Percentiles rank a stretch among this genome's conserved stretches.
Evolutionary conservation across 1,140 invertebrate genomes (phyloP).

Genomic region (Zophobas morio): DNA sequence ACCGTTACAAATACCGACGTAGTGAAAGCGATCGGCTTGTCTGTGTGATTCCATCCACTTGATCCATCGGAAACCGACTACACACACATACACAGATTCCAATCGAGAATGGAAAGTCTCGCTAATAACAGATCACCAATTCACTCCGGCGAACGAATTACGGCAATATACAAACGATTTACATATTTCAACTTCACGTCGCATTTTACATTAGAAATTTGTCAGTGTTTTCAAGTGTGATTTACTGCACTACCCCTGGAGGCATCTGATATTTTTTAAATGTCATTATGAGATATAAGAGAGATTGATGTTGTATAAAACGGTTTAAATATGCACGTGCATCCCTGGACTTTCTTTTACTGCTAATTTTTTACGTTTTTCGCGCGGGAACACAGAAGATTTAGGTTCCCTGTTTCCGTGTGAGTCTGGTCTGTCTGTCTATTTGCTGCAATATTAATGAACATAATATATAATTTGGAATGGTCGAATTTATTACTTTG

Average conservation of each 20-base stretch:
- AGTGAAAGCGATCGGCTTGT: constrained; percentile 41
- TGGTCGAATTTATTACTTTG: no score
- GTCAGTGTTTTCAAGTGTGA: constrained; percentile 31
- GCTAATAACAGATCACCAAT: constrained; percentile 47
- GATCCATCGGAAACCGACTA: constrained; percentile 22
- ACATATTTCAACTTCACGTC: constrained; percentile 46
- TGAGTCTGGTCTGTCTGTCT: no score
- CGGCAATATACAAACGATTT: constrained; percentile 25
- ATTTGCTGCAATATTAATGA: no score
- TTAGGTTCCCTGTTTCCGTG: no score
- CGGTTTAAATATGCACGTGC: no score
- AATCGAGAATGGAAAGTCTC: constrained; percentile 48
- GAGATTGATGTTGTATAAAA: no score
- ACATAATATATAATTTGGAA: no score
- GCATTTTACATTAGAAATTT: constrained; percentile 46
- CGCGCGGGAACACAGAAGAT: no score
- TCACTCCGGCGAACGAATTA: constrained; percentile 41
- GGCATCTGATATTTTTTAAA: no score
- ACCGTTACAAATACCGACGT: constrained; percentile 51
- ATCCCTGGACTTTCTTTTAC: no score
- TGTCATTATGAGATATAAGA: no score
- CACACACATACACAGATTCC: constrained; percentile 33
- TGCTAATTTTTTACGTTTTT: no score
- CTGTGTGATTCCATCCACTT: constrained; percentile 50
- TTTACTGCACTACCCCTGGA: not conserved